Evolutionary conservation across 2,797 vertebrate genomes (phyloP).

Genomic region (Lutjanus argentimaculatus): DNA sequence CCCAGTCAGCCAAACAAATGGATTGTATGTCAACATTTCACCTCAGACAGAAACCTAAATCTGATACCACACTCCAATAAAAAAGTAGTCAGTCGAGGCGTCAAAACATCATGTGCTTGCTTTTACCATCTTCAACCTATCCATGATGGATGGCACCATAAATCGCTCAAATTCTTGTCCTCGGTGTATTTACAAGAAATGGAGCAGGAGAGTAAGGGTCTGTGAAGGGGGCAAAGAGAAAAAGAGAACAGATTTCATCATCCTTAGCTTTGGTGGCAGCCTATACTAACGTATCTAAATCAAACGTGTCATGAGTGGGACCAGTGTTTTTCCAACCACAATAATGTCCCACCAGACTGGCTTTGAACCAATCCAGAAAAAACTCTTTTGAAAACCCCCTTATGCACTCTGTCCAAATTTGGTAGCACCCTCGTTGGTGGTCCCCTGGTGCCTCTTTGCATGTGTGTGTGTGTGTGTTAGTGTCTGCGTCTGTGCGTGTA

Average conservation of each 20-base stretch:
- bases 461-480: slow-evolving; percentile 19
- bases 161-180: slow-evolving; percentile 57
- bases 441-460: slow-evolving; percentile 74
- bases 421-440: slow-evolving; percentile 82
- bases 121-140: slow-evolving; percentile 47
- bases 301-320: slow-evolving; percentile 73
- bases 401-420: slow-evolving; percentile 80
- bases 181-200: slow-evolving; percentile 60
- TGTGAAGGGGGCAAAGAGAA: slow-evolving; percentile 23
- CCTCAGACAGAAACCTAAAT: slow-evolving; percentile 29
- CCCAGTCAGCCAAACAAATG: slow-evolving; percentile 40
- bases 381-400: slow-evolving; percentile 66
- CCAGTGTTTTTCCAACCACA: slow-evolving; percentile 77
- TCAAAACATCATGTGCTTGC: slow-evolving; percentile 61
- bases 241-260: slow-evolving; percentile 69
- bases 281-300: slow-evolving; percentile 73
- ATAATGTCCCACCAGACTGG: slow-evolving; percentile 74
- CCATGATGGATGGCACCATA: slow-evolving; percentile 51
- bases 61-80: slow-evolving; percentile 23
- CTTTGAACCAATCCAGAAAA: slow-evolving; percentile 78
- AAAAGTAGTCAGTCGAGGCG: slow-evolving; percentile 38
- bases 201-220: slow-evolving; percentile 38
- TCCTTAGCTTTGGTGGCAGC: slow-evolving; percentile 67
- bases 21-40: slow-evolving; percentile 28
- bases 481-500: slow-evolving; percentile 20